Base-by-base conservation (phyloP, 2,113 vertebrate species). In the Numida meleagris region DNA sequence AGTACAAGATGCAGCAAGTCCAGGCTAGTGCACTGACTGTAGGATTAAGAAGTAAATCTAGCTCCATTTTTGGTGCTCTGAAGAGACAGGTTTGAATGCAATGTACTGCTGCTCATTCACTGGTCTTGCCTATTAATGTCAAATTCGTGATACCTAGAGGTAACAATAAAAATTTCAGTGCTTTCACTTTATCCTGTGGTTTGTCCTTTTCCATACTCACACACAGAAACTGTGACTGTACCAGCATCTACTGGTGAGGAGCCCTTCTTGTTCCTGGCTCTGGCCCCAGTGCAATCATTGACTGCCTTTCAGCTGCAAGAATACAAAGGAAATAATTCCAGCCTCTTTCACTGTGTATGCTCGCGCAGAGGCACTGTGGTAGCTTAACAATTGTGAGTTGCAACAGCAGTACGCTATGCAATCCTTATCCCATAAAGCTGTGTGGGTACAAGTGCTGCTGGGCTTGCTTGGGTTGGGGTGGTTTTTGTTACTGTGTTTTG, bases 101-200 rank as follows among this genome's bases (percentile, higher is more conserved):
- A 91, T 92, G 95, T 96, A 89, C 96, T 97, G 95, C 97, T 97
- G 95, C 94, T 97, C 93, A 93, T 97, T 97, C 95, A 94, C 97
- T 97, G 97, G 97, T 97, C 97, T 97, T 97, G 96, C 96, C 93
- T 97, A 86, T 97, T 97, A 95, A 96, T 97, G 96, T 97, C 96
- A 94, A 95, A 96, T 76, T 91, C 21, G 40, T 96, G 97, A 95
- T 97, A 97, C 96, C 97, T 97, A 97, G 97, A 97, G 78, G 95
- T 96, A 96, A 97, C 94, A 95, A 98, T 98, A 98, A 98, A 98
- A 97, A 91, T 86, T 93, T 86, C 96, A 96, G 23, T 96, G 96
- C 96, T 97, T 97, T 96, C 96, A 96, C 93, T 96, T 96, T 96
- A 93, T 63, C 79, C 95, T 91, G 71, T 76, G 79, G 62, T 92